These are phyloP conservation scores for Apogon talboti DNA, from an alignment of 2,797 vertebrate species.

Conservation along the genomic window DNA sequence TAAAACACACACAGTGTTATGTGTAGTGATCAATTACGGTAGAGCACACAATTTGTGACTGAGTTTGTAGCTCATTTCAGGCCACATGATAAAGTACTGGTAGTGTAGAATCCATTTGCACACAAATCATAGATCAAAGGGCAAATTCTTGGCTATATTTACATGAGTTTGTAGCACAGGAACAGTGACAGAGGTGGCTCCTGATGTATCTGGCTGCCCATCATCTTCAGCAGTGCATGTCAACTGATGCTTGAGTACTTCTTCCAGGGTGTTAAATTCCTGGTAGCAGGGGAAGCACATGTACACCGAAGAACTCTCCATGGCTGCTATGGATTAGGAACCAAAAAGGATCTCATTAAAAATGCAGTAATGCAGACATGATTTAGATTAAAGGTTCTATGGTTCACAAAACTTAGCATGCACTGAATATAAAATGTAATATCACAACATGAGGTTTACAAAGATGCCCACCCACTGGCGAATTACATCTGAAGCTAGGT, in stretches of 20 bases:
- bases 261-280: constrained; percentile 86
- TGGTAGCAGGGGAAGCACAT: constrained; percentile 90
- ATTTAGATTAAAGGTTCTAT: constrained; percentile 53
- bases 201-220: constrained; percentile 49
- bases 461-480: constrained; percentile 37
- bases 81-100: not conserved
- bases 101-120: not conserved
- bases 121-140: not conserved
- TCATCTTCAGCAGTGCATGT: constrained; percentile 83
- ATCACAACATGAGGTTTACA: constrained; percentile 34
- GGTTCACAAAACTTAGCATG: constrained; percentile 51
- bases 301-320: constrained; percentile 85
- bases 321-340: constrained; percentile 63
- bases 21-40: constrained; percentile 40
- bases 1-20: constrained; percentile 42
- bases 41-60: constrained; percentile 43
- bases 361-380: constrained; percentile 46
- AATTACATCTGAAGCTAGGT: constrained; percentile 48
- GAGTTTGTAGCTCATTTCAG: constrained; percentile 34
- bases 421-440: constrained; percentile 51
- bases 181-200: constrained; percentile 41
- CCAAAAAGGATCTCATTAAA: constrained; percentile 55
- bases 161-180: constrained; percentile 71
- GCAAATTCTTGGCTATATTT: constrained; percentile 21
- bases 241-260: constrained; percentile 86